Conservation (phyloP, 2,888 invertebrate genomes). For the Dasypogon diadema region DNA sequence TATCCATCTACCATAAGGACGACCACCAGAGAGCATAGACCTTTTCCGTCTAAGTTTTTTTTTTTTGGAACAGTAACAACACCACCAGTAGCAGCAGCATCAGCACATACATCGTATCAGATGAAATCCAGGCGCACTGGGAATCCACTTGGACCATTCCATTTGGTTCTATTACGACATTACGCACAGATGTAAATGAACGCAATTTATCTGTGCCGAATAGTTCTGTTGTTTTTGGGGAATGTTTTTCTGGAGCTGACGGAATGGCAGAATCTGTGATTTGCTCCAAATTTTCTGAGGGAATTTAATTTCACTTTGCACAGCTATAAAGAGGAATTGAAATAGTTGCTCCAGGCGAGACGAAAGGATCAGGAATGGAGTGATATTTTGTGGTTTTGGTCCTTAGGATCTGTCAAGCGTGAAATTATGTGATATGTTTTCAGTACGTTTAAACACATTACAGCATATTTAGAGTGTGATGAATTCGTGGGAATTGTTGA, state of each 20-base stretch:
- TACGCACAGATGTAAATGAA: slow-evolving; percentile 46
- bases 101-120: slow-evolving; percentile 11
- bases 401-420: neutral
- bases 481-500: neutral
- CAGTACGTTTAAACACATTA: neutral
- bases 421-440: slow-evolving; percentile 7
- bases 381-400: neutral
- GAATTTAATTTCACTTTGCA: slow-evolving; percentile 38
- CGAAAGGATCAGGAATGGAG: neutral
- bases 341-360: neutral
- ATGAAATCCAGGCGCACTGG: slow-evolving; percentile 17
- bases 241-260: neutral
- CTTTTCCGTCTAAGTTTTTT: neutral
- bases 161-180: slow-evolving; percentile 15
- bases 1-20: neutral
- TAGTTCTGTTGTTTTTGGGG: slow-evolving; percentile 22
- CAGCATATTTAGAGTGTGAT: neutral
- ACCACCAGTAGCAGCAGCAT: neutral
- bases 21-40: neutral
- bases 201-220: slow-evolving; percentile 42
- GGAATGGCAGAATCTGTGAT: slow-evolving; percentile 35
- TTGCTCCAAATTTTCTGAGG: slow-evolving; percentile 28
- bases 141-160: neutral
- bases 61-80: neutral
- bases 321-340: slow-evolving; percentile 16